phyloP scores from a whole-genome alignment of 2,888 invertebrate species.

The Anodontia alba region DNA sequence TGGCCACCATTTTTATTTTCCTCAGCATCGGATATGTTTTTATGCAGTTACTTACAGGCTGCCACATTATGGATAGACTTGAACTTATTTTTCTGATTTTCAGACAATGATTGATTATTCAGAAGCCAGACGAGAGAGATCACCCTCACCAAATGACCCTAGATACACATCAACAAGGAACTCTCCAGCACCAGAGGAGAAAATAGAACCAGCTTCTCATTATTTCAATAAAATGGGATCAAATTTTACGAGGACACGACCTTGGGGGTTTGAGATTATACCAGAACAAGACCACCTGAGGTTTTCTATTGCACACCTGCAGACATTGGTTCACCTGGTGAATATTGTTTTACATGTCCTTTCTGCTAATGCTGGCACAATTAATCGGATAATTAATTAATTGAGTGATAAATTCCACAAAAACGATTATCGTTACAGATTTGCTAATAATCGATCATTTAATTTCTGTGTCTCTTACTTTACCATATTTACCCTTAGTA shows the following conservation, averaged over 20 bases:
- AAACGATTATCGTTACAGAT: too few relatives aligned
- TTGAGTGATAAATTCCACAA: too few relatives aligned
- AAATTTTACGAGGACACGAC: conserved; percentile 88
- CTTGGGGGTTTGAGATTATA: conserved; percentile 81
- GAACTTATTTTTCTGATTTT: not conserved
- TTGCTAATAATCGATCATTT: too few relatives aligned
- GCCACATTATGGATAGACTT: too few relatives aligned
- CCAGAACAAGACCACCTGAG: conserved; percentile 79
- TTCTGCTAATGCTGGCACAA: too few relatives aligned
- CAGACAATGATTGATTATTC: conserved; percentile 43
- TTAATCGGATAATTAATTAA: too few relatives aligned
- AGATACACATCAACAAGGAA: conserved; percentile 18
- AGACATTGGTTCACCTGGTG: conserved; percentile 82
- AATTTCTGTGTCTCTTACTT: too few relatives aligned
- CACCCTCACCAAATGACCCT: conserved; percentile 65
- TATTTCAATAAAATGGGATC: conserved; percentile 97
- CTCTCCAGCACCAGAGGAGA: conserved; percentile 50
- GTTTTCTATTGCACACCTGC: conserved; percentile 82
- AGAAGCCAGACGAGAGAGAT: conserved; percentile 57
- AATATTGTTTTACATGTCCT: too few relatives aligned
- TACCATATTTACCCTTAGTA: too few relatives aligned
- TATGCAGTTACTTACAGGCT: too few relatives aligned
- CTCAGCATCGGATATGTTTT: too few relatives aligned
- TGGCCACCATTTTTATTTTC: too few relatives aligned
- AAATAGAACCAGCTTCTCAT: conserved; percentile 90